phyloP scores from a whole-genome alignment of 2,113 vertebrate species.

The Vicugna pacos region DNA sequence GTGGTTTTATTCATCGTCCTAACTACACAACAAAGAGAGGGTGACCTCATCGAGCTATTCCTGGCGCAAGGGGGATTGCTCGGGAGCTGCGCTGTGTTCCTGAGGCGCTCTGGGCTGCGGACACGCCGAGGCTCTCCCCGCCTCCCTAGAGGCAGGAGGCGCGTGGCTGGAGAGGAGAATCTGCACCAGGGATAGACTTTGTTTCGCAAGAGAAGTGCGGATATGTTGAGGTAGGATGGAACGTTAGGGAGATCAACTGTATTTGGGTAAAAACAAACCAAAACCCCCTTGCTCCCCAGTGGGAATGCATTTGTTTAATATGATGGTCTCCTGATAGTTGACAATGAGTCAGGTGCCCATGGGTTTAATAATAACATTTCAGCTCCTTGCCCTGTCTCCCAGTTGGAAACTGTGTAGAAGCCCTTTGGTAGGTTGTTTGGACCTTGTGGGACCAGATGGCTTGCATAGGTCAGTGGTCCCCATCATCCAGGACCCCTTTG shows the following conservation, averaged over 20 bases:
- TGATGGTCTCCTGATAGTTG: neutral
- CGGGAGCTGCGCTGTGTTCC: neutral
- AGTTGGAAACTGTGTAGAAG: neutral
- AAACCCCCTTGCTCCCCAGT: neutral
- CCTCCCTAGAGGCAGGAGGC: neutral
- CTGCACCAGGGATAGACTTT: neutral
- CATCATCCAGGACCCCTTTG: neutral
- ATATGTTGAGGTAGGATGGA: neutral
- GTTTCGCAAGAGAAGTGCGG: neutral
- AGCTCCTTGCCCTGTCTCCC: neutral
- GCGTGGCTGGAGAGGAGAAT: rapidly evolving
- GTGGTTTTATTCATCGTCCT: neutral
- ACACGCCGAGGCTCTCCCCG: rapidly evolving
- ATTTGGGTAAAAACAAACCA: neutral
- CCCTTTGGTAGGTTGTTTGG: neutral
- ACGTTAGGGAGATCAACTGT: neutral
- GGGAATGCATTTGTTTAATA: neutral
- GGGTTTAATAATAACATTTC: neutral
- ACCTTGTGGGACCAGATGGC: neutral
- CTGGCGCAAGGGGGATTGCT: neutral
- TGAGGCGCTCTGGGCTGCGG: neutral
- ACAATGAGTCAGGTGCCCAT: neutral
- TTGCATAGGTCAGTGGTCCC: no score
- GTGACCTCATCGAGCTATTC: neutral
- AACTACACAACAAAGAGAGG: neutral